phyloP scores from a whole-genome alignment of 2,888 invertebrate genomes.

The Bedellia somnulentella region DNA sequence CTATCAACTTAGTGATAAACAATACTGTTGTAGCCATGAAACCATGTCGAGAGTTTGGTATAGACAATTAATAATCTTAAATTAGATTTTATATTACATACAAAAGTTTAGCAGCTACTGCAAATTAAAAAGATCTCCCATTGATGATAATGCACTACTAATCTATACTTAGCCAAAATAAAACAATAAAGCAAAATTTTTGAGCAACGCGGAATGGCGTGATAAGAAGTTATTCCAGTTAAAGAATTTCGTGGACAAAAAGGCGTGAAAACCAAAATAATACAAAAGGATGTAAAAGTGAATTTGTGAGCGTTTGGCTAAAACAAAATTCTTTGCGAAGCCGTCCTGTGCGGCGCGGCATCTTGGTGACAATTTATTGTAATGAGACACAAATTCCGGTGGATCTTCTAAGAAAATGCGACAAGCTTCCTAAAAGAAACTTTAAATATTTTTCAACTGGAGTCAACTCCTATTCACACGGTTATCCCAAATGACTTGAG shows the following conservation, averaged over 20 bases:
- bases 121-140: no score
- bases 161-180: no score
- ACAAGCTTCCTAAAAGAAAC: constrained; percentile 43
- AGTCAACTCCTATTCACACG: constrained; percentile 17
- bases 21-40: no score
- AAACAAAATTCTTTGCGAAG: constrained; percentile 57
- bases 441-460: constrained; percentile 6
- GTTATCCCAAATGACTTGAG: no score
- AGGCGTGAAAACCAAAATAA: constrained; percentile 61
- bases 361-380: constrained; percentile 50
- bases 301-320: constrained; percentile 60
- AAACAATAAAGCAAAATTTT: no score
- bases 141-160: no score
- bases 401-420: constrained; percentile 43
- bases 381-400: constrained; percentile 42
- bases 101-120: no score
- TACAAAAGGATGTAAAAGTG: constrained; percentile 55
- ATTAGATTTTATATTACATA: no score
- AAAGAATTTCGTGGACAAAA: constrained; percentile 53
- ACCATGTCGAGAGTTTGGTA: no score
- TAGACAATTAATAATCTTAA: no score
- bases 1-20: no score
- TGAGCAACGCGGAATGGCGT: constrained; percentile 56
- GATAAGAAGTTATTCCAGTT: constrained; percentile 58
- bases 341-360: constrained; percentile 62